Evolutionary conservation across 2,888 invertebrate species (phyloP).

Genomic region (Andrena flavipes): DNA sequence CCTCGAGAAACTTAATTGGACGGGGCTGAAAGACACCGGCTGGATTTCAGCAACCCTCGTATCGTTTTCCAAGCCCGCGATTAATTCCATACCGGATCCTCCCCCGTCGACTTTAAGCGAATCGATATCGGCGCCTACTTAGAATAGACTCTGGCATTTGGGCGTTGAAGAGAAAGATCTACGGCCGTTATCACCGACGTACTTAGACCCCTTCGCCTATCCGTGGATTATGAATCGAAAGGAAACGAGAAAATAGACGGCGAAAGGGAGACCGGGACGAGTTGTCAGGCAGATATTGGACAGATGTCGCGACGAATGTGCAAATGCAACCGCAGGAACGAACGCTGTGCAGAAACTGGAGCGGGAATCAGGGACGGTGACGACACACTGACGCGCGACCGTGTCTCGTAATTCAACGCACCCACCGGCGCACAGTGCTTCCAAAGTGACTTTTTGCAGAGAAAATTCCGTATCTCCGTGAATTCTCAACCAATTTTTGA

Average conservation of each 20-base stretch:
- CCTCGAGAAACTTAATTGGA: constrained; percentile 59
- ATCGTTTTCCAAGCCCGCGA: constrained; percentile 6
- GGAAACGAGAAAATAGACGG: constrained; percentile 47
- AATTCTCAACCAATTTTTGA: no score
- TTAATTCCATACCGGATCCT: constrained; percentile 25
- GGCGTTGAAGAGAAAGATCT: not conserved
- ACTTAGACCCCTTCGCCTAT: constrained; percentile 31
- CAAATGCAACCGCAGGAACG: constrained; percentile 55
- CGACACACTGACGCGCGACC: constrained; percentile 30
- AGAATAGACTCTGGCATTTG: not conserved
- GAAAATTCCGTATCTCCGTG: no score
- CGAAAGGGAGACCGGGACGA: constrained; percentile 4
- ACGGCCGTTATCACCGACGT: not conserved
- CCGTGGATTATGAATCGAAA: constrained; percentile 63
- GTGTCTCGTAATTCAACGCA: constrained; percentile 23
- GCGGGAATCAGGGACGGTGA: constrained; percentile 61
- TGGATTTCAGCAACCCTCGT: not conserved
- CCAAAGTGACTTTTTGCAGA: no score
- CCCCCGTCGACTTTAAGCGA: constrained; percentile 26
- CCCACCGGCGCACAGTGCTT: no score
- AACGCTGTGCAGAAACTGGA: constrained; percentile 56
- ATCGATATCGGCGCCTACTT: constrained; percentile 16
- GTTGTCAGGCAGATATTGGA: constrained; percentile 66
- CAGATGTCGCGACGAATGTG: constrained; percentile 71
- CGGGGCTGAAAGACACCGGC: constrained; percentile 36